Evolutionary conservation across 2,113 vertebrate species (phyloP).

Genomic region (Phocoena phocoena): DNA sequence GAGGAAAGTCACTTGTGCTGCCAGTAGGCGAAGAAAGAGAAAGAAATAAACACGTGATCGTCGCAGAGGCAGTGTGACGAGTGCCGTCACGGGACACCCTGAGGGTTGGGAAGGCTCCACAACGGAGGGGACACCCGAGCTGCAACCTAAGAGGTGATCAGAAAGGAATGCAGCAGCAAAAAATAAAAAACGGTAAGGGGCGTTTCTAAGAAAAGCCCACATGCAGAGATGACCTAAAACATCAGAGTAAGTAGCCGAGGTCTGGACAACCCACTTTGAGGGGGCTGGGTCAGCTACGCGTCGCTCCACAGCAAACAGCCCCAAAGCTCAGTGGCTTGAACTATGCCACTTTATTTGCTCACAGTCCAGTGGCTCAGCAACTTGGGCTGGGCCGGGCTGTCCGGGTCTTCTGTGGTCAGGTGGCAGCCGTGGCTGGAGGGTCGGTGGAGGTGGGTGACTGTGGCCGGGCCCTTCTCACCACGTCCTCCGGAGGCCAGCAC

Average conservation of each 20-base stretch:
- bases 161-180: neutral
- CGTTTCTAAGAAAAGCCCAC: neutral
- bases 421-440: neutral
- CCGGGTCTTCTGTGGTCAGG: too few relatives aligned
- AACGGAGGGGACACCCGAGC: neutral
- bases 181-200: neutral
- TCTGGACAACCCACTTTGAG: neutral
- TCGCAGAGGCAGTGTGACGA: rapidly evolving
- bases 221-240: rapidly evolving
- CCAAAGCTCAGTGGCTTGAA: neutral
- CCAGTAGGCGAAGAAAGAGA: neutral
- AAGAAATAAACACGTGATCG: rapidly evolving
- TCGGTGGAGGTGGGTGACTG: neutral
- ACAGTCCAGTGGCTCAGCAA: neutral
- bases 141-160: rapidly evolving
- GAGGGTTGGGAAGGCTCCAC: neutral
- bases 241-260: neutral
- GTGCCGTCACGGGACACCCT: rapidly evolving
- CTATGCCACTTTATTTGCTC: neutral
- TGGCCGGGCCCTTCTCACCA: neutral
- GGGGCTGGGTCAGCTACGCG: too few relatives aligned
- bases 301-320: rapidly evolving
- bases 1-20: rapidly evolving
- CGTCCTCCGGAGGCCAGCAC: neutral
- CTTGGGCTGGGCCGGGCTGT: neutral